Evolutionary conservation across 2,113 vertebrate genomes (phyloP), one percentile per base, ranked within the genome.

Genomic region (Tragelaphus strepsiceros): DNA sequence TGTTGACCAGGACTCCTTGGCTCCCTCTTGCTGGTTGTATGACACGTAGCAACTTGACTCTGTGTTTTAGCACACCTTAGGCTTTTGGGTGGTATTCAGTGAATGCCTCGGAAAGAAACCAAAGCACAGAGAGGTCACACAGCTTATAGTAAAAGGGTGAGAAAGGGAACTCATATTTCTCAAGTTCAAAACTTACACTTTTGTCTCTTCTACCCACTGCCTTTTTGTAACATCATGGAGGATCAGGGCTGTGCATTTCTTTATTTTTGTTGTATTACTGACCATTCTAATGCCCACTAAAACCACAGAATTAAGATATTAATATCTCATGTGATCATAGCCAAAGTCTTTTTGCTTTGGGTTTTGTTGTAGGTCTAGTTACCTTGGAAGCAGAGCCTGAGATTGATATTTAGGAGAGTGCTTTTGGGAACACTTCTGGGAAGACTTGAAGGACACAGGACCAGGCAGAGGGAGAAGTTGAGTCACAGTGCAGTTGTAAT

Each of bases 141-240:
- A 51, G 30, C n/a, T 85, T 84, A 49, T 58, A 81, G 21, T 88
- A 77, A 46, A 85, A 94, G 58, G 51, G 10, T 54, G n/a, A 93
- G 64, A 93, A 93, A 84, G 49, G 39, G 59, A 95, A 88, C 30
- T 90, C 16, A 62, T 92, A 19, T 77, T 97, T 96, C 80, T 71
- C 54, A 87, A 86, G 32, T 90, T 92, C 61, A 86, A 51, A 94
- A 96, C 49, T 43, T 51, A 8, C 1, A 35, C 14, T 91, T 85
- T 88, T 35, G 0, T 92, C 32, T 97, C 43, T 91, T 90, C 19
- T 64, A 58, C 39, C 14, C 14, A 77, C 26, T 84, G 67, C 43
- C 56, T 91, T 96, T 87, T 78, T 12, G 81, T 90, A 54, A 22
- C 43, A 54, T 90, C 62, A 51, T 46, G 91, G 61, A 91, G 49